These are phyloP conservation scores for Agrilus biguttatus DNA, from an alignment of 2,888 invertebrate genomes.

Conservation along the genomic window DNA sequence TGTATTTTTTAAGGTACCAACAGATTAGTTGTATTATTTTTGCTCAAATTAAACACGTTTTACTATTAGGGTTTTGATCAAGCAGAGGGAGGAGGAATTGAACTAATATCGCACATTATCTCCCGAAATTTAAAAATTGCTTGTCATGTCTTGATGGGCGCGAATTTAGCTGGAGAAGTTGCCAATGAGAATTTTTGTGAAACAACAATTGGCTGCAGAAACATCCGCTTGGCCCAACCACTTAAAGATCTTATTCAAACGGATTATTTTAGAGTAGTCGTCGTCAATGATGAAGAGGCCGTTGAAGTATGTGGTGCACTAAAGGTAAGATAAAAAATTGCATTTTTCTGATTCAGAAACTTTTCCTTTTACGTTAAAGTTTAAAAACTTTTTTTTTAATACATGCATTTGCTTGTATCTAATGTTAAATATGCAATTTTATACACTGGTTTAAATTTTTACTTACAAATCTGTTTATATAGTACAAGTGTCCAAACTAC, in stretches of 20 bases:
- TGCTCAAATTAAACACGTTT: neutral
- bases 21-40: too few species aligned
- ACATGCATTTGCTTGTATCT: too few species aligned
- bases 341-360: too few species aligned
- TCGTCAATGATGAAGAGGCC: constrained; percentile 90
- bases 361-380: too few species aligned
- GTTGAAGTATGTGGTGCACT: constrained; percentile 98
- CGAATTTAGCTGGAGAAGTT: constrained; percentile 94
- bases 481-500: neutral
- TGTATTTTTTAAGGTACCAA: too few species aligned
- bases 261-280: constrained; percentile 87
- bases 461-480: too few species aligned
- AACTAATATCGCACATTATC: constrained; percentile 92
- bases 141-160: constrained; percentile 95
- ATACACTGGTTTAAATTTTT: too few species aligned
- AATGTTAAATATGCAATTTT: too few species aligned
- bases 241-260: constrained; percentile 89
- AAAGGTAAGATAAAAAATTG: constrained; percentile 47
- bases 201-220: constrained; percentile 90
- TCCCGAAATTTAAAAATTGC: constrained; percentile 75
- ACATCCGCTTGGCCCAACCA: constrained; percentile 58
- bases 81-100: constrained; percentile 82
- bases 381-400: too few species aligned
- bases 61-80: constrained; percentile 68
- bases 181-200: constrained; percentile 97